These are phyloP conservation scores for Cathartes aura DNA, from an alignment of 2,113 vertebrate species.

Conservation along the genomic window DNA sequence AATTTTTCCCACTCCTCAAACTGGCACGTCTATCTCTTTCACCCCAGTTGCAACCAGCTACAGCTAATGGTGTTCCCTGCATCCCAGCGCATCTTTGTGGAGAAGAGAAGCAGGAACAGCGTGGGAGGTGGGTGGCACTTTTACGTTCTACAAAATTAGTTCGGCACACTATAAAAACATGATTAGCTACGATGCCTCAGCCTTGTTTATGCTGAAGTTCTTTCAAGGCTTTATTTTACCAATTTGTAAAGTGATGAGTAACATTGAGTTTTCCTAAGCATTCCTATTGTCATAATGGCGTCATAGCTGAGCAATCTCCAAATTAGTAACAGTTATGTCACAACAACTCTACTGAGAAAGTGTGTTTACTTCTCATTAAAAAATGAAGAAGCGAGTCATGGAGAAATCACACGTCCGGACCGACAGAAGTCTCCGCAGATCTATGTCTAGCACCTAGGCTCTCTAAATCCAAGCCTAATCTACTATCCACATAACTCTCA, in stretches of 20 bases:
- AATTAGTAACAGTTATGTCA: background rate
- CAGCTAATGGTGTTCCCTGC: background rate
- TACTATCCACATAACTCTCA: background rate
- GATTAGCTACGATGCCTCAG: background rate
- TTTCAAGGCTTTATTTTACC: background rate
- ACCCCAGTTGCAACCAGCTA: background rate
- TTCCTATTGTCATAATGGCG: background rate
- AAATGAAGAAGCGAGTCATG: background rate
- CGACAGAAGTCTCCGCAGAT: background rate
- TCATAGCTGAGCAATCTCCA: background rate
- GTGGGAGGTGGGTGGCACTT: background rate
- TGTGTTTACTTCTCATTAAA: background rate
- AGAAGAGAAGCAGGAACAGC: background rate
- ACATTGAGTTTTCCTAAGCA: background rate
- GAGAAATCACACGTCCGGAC: rapidly evolving
- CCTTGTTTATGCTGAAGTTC: background rate
- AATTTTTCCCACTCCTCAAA: background rate
- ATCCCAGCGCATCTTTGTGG: background rate
- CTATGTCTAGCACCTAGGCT: background rate
- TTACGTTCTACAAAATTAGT: background rate
- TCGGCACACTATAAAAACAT: background rate
- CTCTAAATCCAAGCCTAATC: background rate
- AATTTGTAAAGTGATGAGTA: background rate
- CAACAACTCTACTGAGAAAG: background rate
- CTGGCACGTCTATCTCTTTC: background rate